These are phyloP conservation scores for Ceratitis capitata DNA, from an alignment of 1,140 invertebrate species.

Conservation along the genomic window DNA sequence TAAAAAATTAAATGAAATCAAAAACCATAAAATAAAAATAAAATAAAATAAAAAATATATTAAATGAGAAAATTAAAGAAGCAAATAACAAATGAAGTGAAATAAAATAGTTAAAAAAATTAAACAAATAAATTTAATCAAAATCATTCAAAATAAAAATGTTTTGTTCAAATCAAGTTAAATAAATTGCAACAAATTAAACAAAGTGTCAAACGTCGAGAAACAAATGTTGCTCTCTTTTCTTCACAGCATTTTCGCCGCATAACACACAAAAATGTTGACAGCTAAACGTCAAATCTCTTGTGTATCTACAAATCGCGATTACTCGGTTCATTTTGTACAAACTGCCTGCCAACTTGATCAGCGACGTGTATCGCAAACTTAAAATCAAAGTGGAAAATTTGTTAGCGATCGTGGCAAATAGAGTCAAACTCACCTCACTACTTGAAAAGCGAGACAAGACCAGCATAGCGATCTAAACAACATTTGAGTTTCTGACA, in stretches of 20 bases:
- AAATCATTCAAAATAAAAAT: no score
- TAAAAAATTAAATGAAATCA: no score
- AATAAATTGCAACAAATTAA: no score
- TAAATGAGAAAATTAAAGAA: no score
- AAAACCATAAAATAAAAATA: no score
- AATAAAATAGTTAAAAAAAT: no score
- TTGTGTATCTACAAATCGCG: constrained; percentile 28
- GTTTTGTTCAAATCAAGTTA: no score
- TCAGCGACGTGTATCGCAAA: constrained; percentile 25
- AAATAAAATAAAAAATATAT: no score
- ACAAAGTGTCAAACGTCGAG: no score
- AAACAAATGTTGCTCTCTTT: no score
- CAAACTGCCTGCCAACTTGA: constrained; percentile 24
- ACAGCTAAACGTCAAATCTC: constrained; percentile 33
- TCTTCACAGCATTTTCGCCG: not conserved
- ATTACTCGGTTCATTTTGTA: constrained; percentile 33
- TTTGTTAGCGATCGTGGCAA: constrained; percentile 17
- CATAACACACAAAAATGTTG: not conserved
- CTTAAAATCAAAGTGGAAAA: constrained; percentile 31
- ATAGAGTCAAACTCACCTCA: constrained; percentile 13
- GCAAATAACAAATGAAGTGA: no score
- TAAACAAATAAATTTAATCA: no score
- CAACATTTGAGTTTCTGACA: constrained; percentile 27
- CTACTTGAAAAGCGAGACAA: not conserved
- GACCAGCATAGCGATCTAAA: not conserved